Evolutionary conservation across 2,797 vertebrate genomes (phyloP), one percentile per base, ranked within the genome.

Genomic region (Trematomus bernacchii): DNA sequence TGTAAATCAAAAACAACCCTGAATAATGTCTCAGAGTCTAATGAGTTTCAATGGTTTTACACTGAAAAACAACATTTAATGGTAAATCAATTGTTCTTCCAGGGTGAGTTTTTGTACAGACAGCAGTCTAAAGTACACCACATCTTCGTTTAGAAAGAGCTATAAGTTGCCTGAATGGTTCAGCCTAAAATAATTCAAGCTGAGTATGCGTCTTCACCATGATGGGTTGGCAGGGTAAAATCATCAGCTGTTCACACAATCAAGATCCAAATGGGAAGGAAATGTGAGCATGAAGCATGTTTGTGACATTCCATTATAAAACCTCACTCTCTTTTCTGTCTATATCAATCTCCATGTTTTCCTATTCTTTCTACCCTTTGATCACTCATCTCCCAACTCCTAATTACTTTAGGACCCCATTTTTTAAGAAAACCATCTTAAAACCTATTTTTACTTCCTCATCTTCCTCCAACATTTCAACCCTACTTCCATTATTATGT

Each of bases 401-500:
- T 59, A 40, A 15, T 78, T 72, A 60, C 33, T 69, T 19, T 51
- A 23, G 3, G 54, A 52, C 43, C 51, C 23, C 3, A 6, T 53
- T 64, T 50, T 47, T 62, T 33, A 62, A 57, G 47, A 40, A 79
- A 70, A 23, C 70, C 73, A 53, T 69, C 54, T 15, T 48, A 11
- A 1, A 30, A 66, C 37, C 23, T 16, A 21, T 71, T 76, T 75
- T 50, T 19, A 48, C 37, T 71, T 69, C 54, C 47, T 60, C 37
- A 19, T 72, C 44, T 44, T 71, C 58, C 63, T 72, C 60, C 44
- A 72, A 50, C 59, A 61, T 46, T 57, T 66, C 21, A 50, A 30
- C 48, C 21, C 30, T 40, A 12, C 11, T 63, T 53, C 19, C 61
- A 42, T 54, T 67, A 60, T 80, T 51, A 63, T 66, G 67, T 73